Percentiles rank a stretch among this genome's conserved stretches.
Evolutionary conservation across 2,888 invertebrate species (phyloP).

Genomic region (Abscondita cerata): DNA sequence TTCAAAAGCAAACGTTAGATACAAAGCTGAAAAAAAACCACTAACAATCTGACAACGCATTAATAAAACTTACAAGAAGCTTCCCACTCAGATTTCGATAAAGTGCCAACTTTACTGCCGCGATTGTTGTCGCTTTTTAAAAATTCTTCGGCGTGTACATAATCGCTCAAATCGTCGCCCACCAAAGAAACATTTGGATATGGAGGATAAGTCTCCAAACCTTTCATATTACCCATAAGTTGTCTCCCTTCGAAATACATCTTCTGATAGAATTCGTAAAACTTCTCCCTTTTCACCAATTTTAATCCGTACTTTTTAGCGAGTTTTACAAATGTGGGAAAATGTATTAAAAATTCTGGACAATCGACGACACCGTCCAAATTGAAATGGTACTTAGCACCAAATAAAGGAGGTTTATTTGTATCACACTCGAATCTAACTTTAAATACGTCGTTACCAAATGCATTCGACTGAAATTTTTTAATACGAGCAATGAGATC

Average conservation of each 20-base stretch:
- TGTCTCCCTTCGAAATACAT: constrained; percentile 64
- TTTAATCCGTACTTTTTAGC: constrained; percentile 76
- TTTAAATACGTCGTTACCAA: constrained; percentile 81
- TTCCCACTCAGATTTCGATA: constrained; percentile 92
- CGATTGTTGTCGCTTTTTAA: constrained; percentile 58
- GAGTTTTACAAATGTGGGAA: constrained; percentile 80
- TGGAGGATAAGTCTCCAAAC: constrained; percentile 83
- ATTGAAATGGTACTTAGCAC: constrained; percentile 94
- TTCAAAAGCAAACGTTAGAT: constrained; percentile 59
- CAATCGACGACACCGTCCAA: constrained; percentile 97
- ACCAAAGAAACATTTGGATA: constrained; percentile 62
- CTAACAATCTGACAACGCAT: constrained; percentile 5
- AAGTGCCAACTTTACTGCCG: constrained; percentile 71
- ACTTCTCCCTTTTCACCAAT: constrained; percentile 72
- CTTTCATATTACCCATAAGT: constrained; percentile 79
- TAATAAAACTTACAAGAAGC: constrained; percentile 76
- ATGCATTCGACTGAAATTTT: constrained; percentile 64
- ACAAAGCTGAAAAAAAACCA: constrained; percentile 61
- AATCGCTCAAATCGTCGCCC: constrained; percentile 70
- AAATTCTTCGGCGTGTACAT: constrained; percentile 73
- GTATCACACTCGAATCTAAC: constrained; percentile 76
- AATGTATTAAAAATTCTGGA: constrained; percentile 97
- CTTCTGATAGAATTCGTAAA: constrained; percentile 80
- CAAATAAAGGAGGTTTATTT: constrained; percentile 83
- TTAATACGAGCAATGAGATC: constrained; percentile 83